phyloP scores from a whole-genome alignment of 2,888 invertebrate genomes.

The Hypsopygia costalis region DNA sequence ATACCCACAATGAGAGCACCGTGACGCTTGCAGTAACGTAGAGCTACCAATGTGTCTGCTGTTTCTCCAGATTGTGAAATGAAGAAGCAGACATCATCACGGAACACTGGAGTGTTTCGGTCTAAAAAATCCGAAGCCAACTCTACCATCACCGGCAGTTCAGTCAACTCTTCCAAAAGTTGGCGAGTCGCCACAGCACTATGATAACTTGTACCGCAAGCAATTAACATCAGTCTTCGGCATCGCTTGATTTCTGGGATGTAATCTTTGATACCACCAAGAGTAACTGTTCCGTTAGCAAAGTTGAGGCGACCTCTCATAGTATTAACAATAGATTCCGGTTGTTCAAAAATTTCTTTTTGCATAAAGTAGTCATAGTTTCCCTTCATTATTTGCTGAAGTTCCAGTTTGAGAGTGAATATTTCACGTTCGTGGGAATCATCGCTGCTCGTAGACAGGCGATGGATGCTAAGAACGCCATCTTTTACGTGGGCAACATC shows the following conservation, averaged over 20 bases:
- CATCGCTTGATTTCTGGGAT: conserved; percentile 98
- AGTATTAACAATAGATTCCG: conserved; percentile 98
- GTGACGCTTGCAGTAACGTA: conserved; percentile 97
- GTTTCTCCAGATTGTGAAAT: conserved; percentile 99
- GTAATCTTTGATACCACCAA: conserved; percentile 99
- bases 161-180: conserved; percentile 97
- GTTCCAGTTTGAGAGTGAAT: conserved; percentile 97
- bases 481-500: conserved; percentile 97
- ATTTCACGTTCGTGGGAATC: conserved; percentile 96
- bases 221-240: conserved; percentile 97
- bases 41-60: conserved; percentile 97
- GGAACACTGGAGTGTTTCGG: conserved; percentile 98
- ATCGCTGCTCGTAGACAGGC: conserved; percentile 83
- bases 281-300: conserved; percentile 90
- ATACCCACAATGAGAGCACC: conserved; percentile 99
- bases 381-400: conserved; percentile 99
- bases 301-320: conserved; percentile 99
- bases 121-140: conserved; percentile 99
- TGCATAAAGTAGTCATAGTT: conserved; percentile 99
- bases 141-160: conserved; percentile 99
- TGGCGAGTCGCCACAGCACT: conserved; percentile 99
- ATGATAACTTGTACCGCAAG: conserved; percentile 99
- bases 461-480: conserved; percentile 97
- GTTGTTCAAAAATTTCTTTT: conserved; percentile 99
- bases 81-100: conserved; percentile 99